Evolutionary conservation across 2,888 invertebrate species (phyloP).

Genomic region (Vannuccia rotundouncinata): DNA sequence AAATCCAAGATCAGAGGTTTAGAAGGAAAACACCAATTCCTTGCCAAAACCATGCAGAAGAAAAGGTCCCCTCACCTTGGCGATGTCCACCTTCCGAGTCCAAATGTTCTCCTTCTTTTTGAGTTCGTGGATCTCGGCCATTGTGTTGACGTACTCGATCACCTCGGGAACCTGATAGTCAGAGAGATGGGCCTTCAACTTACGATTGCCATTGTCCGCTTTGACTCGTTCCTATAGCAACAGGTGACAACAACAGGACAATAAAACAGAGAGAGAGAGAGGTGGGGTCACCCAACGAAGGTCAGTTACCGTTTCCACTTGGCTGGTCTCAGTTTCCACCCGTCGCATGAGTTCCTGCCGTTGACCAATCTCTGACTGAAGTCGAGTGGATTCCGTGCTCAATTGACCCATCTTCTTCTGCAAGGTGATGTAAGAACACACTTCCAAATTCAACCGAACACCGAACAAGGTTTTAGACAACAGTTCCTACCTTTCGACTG

Average conservation of each 20-base stretch:
- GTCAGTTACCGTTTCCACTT: conserved; percentile 49
- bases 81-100: conserved; percentile 57
- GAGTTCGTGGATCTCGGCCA: conserved; percentile 54
- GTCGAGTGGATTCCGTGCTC: conserved; percentile 52
- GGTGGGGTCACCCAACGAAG: background rate
- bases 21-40: background rate
- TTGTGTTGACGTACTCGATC: conserved; percentile 55
- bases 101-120: conserved; percentile 56
- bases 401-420: conserved; percentile 54
- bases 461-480: conserved; percentile 15
- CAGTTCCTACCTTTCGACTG: conserved; percentile 54
- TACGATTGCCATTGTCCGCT: conserved; percentile 53
- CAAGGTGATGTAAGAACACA: conserved; percentile 35
- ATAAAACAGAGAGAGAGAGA: too few relatives aligned
- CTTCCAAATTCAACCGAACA: conserved; percentile 9
- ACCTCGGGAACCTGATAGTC: conserved; percentile 56
- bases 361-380: conserved; percentile 51
- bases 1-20: too few relatives aligned
- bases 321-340: conserved; percentile 51
- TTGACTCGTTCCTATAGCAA: conserved; percentile 48
- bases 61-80: conserved; percentile 41
- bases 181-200: conserved; percentile 52
- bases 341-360: conserved; percentile 50
- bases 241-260: background rate
- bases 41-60: background rate